These are phyloP conservation scores for Triplophysa tibetana DNA, from an alignment of 2,113 vertebrate genomes.

Conservation along the genomic window DNA sequence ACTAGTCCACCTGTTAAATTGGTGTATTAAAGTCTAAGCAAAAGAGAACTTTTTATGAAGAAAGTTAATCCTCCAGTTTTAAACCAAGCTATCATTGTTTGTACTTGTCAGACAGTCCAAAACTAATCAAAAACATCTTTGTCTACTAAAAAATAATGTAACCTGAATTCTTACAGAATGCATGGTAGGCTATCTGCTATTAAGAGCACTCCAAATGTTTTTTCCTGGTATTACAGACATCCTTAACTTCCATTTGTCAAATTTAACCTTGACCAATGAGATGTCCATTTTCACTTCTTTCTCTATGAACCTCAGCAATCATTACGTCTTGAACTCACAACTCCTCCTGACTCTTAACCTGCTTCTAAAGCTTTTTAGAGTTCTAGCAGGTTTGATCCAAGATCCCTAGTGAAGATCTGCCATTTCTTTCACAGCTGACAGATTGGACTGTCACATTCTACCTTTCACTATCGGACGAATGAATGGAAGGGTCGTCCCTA, in stretches of 20 bases:
- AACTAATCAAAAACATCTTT: no score
- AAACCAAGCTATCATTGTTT: no score
- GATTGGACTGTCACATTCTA: conserved; percentile 22
- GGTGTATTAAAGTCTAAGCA: no score
- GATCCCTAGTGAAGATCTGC: neutral
- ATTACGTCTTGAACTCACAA: conserved; percentile 24
- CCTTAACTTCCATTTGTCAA: neutral
- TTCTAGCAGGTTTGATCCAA: neutral
- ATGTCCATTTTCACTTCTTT: conserved; percentile 5
- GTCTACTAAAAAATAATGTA: no score
- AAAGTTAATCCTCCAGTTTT: no score
- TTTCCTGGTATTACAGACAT: neutral
- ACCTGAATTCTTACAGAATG: no score
- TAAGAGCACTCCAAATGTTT: neutral
- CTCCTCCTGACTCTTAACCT: conserved; percentile 1
- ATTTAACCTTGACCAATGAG: neutral
- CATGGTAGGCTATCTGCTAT: neutral
- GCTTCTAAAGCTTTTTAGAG: conserved; percentile 10
- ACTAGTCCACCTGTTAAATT: neutral
- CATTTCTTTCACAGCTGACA: conserved; percentile 28
- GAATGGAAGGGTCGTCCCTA: conserved; percentile 19
- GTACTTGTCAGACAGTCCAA: no score
- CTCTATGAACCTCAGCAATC: conserved; percentile 17
- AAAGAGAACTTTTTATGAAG: no score
- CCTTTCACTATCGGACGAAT: conserved; percentile 22